Conservation (phyloP, 2,888 invertebrate genomes). For the Amblyjoppa proteus region DNA sequence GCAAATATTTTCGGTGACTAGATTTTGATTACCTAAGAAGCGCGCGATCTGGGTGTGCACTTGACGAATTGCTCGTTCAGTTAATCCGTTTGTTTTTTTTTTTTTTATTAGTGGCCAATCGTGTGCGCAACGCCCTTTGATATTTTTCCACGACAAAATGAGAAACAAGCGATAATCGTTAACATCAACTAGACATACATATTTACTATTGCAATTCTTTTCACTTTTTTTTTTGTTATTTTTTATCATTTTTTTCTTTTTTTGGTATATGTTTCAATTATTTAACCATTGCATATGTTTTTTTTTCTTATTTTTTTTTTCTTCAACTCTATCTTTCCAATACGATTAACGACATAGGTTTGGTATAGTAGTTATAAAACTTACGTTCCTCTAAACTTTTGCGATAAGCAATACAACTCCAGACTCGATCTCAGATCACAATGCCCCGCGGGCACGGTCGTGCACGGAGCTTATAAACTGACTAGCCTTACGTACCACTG, state of each 20-base stretch:
- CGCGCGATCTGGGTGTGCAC: constrained; percentile 59
- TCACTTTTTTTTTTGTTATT: constrained; percentile 48
- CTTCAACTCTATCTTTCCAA: constrained; percentile 33
- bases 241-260: constrained; percentile 40
- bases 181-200: constrained; percentile 65
- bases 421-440: constrained; percentile 37
- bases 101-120: constrained; percentile 13
- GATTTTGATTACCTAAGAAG: constrained; percentile 70
- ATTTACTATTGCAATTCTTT: constrained; percentile 63
- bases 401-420: constrained; percentile 60
- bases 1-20: constrained; percentile 64
- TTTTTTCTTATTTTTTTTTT: constrained; percentile 19
- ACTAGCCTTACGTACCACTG: constrained; percentile 81
- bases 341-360: constrained; percentile 63
- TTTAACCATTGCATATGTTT: constrained; percentile 58
- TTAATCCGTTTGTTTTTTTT: neutral
- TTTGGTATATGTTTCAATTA: constrained; percentile 68
- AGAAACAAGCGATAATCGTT: constrained; percentile 62
- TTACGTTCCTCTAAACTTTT: constrained; percentile 50
- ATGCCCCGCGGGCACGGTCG: constrained; percentile 9
- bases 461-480: constrained; percentile 70
- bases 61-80: constrained; percentile 47
- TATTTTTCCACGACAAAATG: constrained; percentile 52
- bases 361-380: constrained; percentile 68
- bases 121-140: constrained; percentile 54